A percentile compares a stretch with the other conserved stretches of the same genome.
Evolutionary conservation across 2,888 invertebrate genomes (phyloP).

Genomic region (Labia minor): DNA sequence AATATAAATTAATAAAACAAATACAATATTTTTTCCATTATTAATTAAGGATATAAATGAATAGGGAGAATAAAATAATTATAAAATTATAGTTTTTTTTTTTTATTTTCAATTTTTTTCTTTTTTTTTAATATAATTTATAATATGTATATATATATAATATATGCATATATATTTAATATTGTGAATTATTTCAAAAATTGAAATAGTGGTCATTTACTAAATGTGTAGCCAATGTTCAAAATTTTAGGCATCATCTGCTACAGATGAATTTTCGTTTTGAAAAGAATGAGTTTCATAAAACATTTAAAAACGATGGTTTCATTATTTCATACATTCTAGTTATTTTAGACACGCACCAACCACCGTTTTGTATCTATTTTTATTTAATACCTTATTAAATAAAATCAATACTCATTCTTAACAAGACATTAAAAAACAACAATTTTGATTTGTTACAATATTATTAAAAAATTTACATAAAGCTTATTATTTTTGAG

Average conservation of each 20-base stretch:
- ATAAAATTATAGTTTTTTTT: background rate
- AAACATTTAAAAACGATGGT: background rate
- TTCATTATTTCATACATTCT: no score
- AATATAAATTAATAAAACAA: no score
- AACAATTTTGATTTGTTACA: background rate
- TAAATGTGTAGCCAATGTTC: constrained; percentile 21
- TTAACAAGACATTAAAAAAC: background rate
- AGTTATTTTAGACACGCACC: no score
- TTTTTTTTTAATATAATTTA: background rate
- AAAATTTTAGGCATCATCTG: constrained; percentile 25
- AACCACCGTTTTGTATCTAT: no score
- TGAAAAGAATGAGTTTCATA: constrained; percentile 16
- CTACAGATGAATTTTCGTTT: constrained; percentile 24
- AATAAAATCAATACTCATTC: background rate
- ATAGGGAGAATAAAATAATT: no score
- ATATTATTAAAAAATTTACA: background rate
- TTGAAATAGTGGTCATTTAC: constrained; percentile 22
- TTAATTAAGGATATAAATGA: no score
- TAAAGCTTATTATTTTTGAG: constrained; percentile 1
- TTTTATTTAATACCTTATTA: no score
- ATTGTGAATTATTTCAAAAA: constrained; percentile 23
- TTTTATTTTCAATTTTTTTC: background rate
- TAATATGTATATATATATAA: background rate
- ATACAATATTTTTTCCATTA: no score
- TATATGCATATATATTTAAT: background rate